Evolutionary conservation across 2,888 invertebrate species (phyloP), one percentile per base, ranked within the genome.

Genomic region (Leptarthrus brevirostris): DNA sequence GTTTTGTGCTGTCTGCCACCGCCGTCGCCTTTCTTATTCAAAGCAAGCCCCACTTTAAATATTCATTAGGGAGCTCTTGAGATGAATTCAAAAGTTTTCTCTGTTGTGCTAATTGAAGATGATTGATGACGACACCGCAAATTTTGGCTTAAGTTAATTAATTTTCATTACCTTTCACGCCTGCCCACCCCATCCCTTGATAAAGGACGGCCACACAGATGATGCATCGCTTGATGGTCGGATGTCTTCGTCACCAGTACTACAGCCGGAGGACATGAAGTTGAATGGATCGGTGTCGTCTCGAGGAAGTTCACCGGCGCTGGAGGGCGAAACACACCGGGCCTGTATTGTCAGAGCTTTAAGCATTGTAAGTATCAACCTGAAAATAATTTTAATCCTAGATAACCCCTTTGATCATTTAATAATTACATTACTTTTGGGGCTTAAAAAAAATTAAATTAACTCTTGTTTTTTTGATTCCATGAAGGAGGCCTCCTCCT

Each of bases 271-370:
- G 44, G 72, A 83, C 70, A 79, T 82, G 76, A 83, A 85, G 79
- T 78, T 81, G 71, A 84, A 82, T 74, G 78, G 78, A 72, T 83
- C 84, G 22, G 76, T 82, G 14, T 84, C 84, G 77, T 84, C 85
- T 74, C 81, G 85, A 69, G 84, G 81, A 78, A 85, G 84, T 75
- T 83, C 85, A 2, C 84, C 85, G 18, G 80, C 81, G 6, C 49
- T 75, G 30, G 56, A 56, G 74, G 79, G 76, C 16, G 74, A 75
- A 12, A n/a, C 76, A 66, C 76, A 75, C 18, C 61, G 76, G 30
- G 82, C 83, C 18, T 84, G 85, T 76, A 84, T 85, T 75, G 82
- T 84, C 74, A 82, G 83, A 70, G 82, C 85, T n/a, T 77, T 85
- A 74, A 85, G 83, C 79, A 84, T 85, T 82, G 85, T 85, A 80